Base-by-base conservation (phyloP, 2,797 vertebrate species). In the Darevskia nairensis region DNA sequence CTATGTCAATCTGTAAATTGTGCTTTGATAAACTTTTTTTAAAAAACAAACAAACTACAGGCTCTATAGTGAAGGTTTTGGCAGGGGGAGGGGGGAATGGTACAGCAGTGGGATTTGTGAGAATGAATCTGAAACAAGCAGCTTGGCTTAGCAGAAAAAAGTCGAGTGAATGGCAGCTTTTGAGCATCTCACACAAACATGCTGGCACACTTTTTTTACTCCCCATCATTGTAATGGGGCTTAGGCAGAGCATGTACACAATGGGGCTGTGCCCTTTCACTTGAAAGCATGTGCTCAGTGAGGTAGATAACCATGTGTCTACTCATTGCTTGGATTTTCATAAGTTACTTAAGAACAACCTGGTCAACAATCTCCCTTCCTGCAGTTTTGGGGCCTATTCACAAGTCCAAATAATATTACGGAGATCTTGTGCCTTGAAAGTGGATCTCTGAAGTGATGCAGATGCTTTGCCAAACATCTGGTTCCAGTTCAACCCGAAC, bases 11-110 rank as follows among this genome's bases (percentile, higher is more conserved):
- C 61, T 35, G 27, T 91, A 91, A 61, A 83, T 89, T 89, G 80
- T 94, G 89, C 94, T 95, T 94, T 94, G 91, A 95, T 93, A 94
- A 93, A 94, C 77, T 0, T 85, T 94, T 44, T 69, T 35, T n/a
- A n/a, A n/a, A n/a, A 92, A 55, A 4, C 68, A 10, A 59, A 44
- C 50, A 15, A 15, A 72, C 4, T 0, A 9, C 10, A 74, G n/a
- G 80, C 50, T 55, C 50, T 82, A 3, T 8, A 46, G 59, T 50
- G 11, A 81, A 21, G 27, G 11, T 46, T 6, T 9, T 3, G 59
- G 59, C 2, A 1, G 59, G 59, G 59, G 21, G 25, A 0, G 46
- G 6, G 8, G 2, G 7, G 17, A 25, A 21, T n/a, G 46, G 11
- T 21, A 21, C 2, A 6, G 50, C 39, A 74, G 35, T 19, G 23